Percentiles rank a stretch among this genome's conserved stretches.
These are phyloP conservation scores for Sturnus vulgaris DNA, from an alignment of 2,113 vertebrate species.

Conservation along the genomic window DNA sequence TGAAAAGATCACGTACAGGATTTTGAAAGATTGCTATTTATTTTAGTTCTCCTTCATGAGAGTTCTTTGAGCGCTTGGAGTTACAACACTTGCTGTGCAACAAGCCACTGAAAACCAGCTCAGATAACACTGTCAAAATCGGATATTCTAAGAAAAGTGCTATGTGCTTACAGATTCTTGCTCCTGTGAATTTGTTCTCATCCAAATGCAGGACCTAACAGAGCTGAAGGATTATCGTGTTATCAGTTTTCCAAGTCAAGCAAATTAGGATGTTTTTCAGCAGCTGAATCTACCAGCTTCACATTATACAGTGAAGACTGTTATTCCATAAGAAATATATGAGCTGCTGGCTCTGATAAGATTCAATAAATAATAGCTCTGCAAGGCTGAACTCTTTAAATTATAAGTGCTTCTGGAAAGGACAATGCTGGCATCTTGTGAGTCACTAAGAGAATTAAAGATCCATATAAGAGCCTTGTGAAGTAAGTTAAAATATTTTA, in stretches of 20 bases:
- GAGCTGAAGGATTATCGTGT: not conserved
- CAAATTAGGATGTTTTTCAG: not conserved
- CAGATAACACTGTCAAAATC: not conserved
- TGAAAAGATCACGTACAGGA: not conserved
- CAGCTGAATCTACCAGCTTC: not conserved
- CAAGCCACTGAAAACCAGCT: not conserved
- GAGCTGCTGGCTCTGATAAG: not conserved
- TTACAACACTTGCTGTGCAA: not conserved
- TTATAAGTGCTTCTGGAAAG: not conserved
- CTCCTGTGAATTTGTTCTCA: not conserved
- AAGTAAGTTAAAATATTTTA: constrained; percentile 24
- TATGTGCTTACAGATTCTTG: not conserved
- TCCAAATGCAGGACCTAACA: not conserved
- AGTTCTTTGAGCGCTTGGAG: not conserved
- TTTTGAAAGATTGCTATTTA: not conserved
- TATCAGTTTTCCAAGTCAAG: not conserved
- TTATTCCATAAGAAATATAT: not conserved
- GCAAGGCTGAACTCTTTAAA: not conserved
- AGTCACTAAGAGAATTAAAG: not conserved
- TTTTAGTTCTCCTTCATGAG: not conserved
- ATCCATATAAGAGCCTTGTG: not conserved
- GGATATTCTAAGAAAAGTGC: not conserved
- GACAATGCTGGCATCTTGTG: not conserved
- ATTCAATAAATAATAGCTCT: constrained; percentile 4
- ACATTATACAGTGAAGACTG: not conserved